phyloP scores from a whole-genome alignment of 2,113 vertebrate genomes.

The Colaptes auratus region DNA sequence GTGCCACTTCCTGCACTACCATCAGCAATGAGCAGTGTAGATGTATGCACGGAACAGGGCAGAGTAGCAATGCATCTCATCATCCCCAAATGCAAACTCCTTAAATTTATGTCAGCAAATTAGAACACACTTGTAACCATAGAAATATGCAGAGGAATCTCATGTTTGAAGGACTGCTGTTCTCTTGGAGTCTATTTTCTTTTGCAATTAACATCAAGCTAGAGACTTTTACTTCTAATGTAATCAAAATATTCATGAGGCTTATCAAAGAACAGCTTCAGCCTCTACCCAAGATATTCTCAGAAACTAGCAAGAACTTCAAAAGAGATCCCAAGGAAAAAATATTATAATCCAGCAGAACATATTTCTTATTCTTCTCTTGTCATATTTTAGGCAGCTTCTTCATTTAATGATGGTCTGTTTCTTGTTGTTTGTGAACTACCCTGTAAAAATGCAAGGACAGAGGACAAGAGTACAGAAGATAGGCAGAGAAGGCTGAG shows the following conservation, averaged over 20 bases:
- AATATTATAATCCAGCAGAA: not conserved
- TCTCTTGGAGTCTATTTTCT: not conserved
- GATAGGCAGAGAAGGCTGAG: not conserved
- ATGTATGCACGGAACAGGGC: not conserved
- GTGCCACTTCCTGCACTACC: too few relatives aligned
- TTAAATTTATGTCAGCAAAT: not conserved
- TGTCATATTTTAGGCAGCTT: not conserved
- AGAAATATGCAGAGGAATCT: not conserved
- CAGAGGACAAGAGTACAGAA: not conserved
- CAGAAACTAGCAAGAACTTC: not conserved
- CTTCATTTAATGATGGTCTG: not conserved
- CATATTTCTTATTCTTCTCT: not conserved
- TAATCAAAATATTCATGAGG: not conserved
- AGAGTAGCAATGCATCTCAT: not conserved
- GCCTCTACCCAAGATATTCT: not conserved
- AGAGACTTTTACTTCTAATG: not conserved
- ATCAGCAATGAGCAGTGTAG: not conserved
- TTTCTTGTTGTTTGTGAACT: not conserved
- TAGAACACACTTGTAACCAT: not conserved
- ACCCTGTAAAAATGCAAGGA: not conserved
- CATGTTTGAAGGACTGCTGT: not conserved
- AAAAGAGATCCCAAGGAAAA: not conserved
- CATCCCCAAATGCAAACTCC: not conserved
- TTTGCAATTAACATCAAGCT: not conserved
- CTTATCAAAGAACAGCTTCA: not conserved